A percentile compares a stretch with the other conserved stretches of the same genome.
Evolutionary conservation across 1,140 invertebrate genomes (phyloP).

Genomic region (Cecropterus lyciades): DNA sequence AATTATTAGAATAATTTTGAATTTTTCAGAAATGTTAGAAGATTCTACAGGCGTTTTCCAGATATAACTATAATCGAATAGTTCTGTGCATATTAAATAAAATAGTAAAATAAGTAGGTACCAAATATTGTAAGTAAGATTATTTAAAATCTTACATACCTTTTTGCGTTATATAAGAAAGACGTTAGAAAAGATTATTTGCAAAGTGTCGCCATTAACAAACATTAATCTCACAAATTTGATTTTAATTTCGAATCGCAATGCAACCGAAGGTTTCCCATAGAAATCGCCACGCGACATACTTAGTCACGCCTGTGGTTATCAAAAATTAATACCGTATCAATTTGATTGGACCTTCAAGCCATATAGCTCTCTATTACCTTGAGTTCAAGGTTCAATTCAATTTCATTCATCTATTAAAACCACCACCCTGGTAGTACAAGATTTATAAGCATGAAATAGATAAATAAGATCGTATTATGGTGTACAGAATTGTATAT

Average conservation of each 20-base stretch:
- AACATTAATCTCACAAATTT: slow-evolving; percentile 27
- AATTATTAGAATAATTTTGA: no score
- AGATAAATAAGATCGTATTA: slow-evolving; percentile 77
- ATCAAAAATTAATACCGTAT: slow-evolving; percentile 62
- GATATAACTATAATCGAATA: no score
- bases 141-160: no score
- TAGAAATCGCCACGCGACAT: slow-evolving; percentile 71
- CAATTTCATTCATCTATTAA: not conserved
- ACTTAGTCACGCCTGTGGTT: slow-evolving; percentile 63
- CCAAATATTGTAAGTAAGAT: no score
- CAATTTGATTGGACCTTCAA: slow-evolving; percentile 37
- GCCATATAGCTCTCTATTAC: slow-evolving; percentile 41
- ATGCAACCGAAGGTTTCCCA: slow-evolving; percentile 61
- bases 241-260: slow-evolving; percentile 43
- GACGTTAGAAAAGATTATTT: no score
- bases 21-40: no score
- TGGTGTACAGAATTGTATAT: slow-evolving; percentile 60
- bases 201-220: slow-evolving; percentile 4
- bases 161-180: no score
- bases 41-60: no score
- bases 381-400: slow-evolving; percentile 20
- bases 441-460: slow-evolving; percentile 75
- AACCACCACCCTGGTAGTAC: slow-evolving; percentile 31
- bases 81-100: no score
- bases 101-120: no score